Conservation (phyloP, 2,888 invertebrate species). For the Idaea straminata region DNA sequence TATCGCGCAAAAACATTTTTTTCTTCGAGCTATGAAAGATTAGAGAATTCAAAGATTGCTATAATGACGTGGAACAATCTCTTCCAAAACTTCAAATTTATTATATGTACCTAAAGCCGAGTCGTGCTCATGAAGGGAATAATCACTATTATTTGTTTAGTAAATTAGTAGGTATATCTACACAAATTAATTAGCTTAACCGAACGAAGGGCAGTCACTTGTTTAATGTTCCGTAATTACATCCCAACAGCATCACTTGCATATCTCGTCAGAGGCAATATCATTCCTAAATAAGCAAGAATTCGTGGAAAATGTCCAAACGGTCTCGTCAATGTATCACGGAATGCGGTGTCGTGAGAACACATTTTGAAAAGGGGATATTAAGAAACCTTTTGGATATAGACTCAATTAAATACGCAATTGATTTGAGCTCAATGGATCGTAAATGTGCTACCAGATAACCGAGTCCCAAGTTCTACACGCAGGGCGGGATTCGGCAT, state of each 20-base stretch:
- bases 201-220: conserved; percentile 32
- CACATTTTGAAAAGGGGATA: conserved; percentile 24
- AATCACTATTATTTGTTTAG: background rate
- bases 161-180: background rate
- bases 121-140: background rate
- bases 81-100: background rate
- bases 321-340: background rate
- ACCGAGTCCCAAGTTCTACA: background rate
- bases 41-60: background rate
- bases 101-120: background rate
- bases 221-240: conserved; percentile 34
- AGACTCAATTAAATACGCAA: conserved; percentile 31
- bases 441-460: conserved; percentile 20
- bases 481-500: background rate
- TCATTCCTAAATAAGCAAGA: background rate
- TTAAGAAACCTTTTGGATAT: conserved; percentile 25
- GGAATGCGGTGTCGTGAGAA: conserved; percentile 5
- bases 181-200: conserved; percentile 32
- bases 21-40: too few relatives aligned
- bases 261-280: background rate
- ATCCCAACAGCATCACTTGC: conserved; percentile 17
- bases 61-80: background rate
- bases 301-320: background rate
- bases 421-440: conserved; percentile 31
- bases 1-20: too few relatives aligned